phyloP scores from a whole-genome alignment of 2,113 vertebrate species.

The Esox niger region DNA sequence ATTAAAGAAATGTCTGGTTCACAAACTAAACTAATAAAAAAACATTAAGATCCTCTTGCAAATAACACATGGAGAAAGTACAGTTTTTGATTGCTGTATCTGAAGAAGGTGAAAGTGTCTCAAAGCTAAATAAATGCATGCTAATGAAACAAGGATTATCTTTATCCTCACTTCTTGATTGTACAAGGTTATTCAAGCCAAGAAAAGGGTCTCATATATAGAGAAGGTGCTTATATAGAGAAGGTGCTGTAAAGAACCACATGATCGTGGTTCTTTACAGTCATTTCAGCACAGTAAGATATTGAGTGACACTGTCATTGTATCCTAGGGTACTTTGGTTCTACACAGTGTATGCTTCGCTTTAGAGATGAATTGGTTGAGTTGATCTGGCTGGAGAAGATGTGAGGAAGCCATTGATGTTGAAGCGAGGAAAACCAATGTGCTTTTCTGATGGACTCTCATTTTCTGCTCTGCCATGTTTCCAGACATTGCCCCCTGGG shows the following conservation, averaged over 20 bases:
- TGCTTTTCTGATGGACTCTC: slow-evolving; percentile 1
- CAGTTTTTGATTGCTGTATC: not conserved
- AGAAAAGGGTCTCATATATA: not conserved
- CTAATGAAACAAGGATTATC: not conserved
- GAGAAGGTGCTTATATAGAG: not conserved
- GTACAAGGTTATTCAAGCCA: not conserved
- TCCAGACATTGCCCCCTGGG: slow-evolving; percentile 5
- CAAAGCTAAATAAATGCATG: slow-evolving; percentile 31
- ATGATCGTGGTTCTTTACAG: not conserved
- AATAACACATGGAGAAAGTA: not conserved
- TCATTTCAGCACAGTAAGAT: not conserved
- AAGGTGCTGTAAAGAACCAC: no score
- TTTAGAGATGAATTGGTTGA: slow-evolving; percentile 23
- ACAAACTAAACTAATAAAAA: not conserved
- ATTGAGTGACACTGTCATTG: not conserved
- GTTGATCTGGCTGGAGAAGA: not conserved
- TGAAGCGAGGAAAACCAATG: not conserved
- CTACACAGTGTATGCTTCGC: not conserved
- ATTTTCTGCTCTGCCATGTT: slow-evolving; percentile 11
- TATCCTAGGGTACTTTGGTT: not conserved
- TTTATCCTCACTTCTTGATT: not conserved
- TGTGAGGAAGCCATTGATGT: not conserved
- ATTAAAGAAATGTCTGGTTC: not conserved
- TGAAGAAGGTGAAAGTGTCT: slow-evolving; percentile 5
- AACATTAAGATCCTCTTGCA: not conserved